Base-by-base conservation (phyloP, 1,140 invertebrate genomes). In the Heliconius congener region DNA sequence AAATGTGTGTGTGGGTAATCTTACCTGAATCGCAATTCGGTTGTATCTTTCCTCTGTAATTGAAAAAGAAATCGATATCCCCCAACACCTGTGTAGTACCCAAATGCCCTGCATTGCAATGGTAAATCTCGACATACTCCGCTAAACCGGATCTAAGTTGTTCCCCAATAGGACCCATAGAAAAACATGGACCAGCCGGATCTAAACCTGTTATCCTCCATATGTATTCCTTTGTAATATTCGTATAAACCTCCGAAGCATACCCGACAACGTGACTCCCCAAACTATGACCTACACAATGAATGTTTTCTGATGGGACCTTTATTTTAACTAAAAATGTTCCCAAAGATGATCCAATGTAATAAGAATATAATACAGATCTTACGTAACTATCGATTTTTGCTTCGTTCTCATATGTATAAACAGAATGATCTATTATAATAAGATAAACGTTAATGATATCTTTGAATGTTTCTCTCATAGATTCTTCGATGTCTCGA, bases 141-240 rank as follows among this genome's bases (percentile, higher is more conserved):
- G 78, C 82, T 42, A 79, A 46, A 2, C 82, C 82, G 1, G 84
- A 83, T 30, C 84, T 73, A 27, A 85, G 46, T 37, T 85, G 84
- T 6, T 83, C 80, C n/a, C 80, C 60, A 23, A 75, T 70, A 8
- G 37, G 42, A 23, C 76, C 72, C 3, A 79, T 39, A 8, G 73
- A 60, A 52, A 85, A 85, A 74, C 84, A 85, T 52, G 84, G 84
- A 9, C 84, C 84, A 30, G 84, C 84, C 0, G 84, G 84, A 78
- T 85, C 84, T 27, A 85, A 77, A 1, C 79, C 82, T 34, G 81
- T 84, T 16, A 80, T 73, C 42, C 75, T 77, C 57, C 57, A 71
- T 11, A 77, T 8, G 13, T 57, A 13, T 80, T 74, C 18, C 19
- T 79, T 46, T 77, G 60, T 46, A 55, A 78, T 52, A 78, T 81